phyloP scores from a whole-genome alignment of 2,888 invertebrate species.

The Diplolepis rosae region DNA sequence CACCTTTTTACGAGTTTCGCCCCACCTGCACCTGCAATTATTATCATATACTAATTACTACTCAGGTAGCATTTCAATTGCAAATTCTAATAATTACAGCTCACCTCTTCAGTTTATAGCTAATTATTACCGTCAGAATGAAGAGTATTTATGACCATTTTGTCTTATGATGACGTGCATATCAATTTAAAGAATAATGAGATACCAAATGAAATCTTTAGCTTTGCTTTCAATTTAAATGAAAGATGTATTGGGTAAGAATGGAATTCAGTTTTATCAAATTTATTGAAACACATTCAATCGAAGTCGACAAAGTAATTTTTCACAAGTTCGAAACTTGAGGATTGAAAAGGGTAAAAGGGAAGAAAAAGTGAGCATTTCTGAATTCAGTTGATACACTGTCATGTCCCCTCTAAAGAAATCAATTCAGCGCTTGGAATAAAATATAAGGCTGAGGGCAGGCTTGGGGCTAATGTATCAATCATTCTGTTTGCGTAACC shows the following conservation, averaged over 20 bases:
- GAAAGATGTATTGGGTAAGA: neutral
- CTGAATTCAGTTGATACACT: constrained; percentile 15
- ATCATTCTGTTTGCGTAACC: constrained; percentile 71
- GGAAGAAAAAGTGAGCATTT: constrained; percentile 34
- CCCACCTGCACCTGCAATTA: neutral
- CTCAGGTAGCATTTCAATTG: neutral
- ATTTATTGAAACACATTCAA: constrained; percentile 28
- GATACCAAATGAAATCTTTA: neutral
- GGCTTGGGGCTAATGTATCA: constrained; percentile 65
- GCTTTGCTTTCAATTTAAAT: neutral
- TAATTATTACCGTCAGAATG: neutral
- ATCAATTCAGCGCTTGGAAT: constrained; percentile 59
- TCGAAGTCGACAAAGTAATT: neutral
- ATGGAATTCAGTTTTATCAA: neutral
- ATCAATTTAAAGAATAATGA: neutral
- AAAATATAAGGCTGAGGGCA: constrained; percentile 61
- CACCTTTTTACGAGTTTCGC: neutral
- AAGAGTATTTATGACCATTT: constrained; percentile 2
- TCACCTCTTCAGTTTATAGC: neutral
- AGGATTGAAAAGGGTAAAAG: constrained; percentile 41
- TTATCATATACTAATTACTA: constrained; percentile 24
- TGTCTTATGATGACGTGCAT: neutral
- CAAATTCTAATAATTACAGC: neutral
- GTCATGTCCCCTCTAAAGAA: constrained; percentile 38
- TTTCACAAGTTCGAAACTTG: neutral